Percentiles rank a stretch among this genome's conserved stretches.
Evolutionary conservation across 2,797 vertebrate genomes (phyloP).

Genomic region (Rhinella marina): DNA sequence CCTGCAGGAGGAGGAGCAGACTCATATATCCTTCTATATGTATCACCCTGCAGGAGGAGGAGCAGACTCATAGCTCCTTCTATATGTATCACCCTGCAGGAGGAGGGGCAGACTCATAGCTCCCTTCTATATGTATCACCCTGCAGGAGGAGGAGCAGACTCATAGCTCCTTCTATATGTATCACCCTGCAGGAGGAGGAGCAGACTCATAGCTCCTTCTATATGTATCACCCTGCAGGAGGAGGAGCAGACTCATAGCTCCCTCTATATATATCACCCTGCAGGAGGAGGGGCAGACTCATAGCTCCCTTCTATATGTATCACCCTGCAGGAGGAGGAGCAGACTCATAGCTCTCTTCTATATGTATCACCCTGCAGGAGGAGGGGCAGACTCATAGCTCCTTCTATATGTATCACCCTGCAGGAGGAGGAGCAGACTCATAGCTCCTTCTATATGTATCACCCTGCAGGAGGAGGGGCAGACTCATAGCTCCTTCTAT

Average conservation of each 20-base stretch:
- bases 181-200: not conserved
- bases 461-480: not conserved
- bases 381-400: not conserved
- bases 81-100: too few species aligned
- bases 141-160: not conserved
- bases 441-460: not conserved
- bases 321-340: not conserved
- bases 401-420: not conserved
- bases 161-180: not conserved
- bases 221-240: not conserved
- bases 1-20: too few species aligned
- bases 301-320: not conserved
- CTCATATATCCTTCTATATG: too few species aligned
- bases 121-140: not conserved
- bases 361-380: not conserved
- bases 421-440: not conserved
- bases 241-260: not conserved
- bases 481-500: not conserved
- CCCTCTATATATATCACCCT: not conserved
- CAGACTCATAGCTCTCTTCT: not conserved
- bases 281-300: not conserved
- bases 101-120: not conserved
- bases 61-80: too few species aligned
- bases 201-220: not conserved
- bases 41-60: too few species aligned